Percentiles rank a stretch among this genome's conserved stretches.
phyloP scores from a whole-genome alignment of 1,140 invertebrate genomes.

The Drosophila eugracilis region DNA sequence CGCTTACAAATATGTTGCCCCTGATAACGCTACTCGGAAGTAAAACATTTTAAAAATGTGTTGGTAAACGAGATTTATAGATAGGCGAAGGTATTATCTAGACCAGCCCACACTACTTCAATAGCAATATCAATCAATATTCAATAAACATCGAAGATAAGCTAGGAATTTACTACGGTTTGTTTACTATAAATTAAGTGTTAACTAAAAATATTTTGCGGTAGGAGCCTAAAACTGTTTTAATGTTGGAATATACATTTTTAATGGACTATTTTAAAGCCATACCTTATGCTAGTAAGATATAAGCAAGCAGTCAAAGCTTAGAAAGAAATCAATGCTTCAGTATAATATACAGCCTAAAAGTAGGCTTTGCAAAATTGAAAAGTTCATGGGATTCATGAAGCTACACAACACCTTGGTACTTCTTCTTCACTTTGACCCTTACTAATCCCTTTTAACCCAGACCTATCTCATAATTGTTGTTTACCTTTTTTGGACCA shows the following conservation, averaged over 20 bases:
- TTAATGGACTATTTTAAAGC: background rate
- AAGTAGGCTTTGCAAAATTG: background rate
- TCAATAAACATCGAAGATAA: conserved; percentile 19
- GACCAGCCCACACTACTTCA: background rate
- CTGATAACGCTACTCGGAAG: conserved; percentile 3
- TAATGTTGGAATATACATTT: too few relatives aligned
- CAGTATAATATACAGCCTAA: background rate
- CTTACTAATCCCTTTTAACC: background rate
- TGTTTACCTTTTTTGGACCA: conserved; percentile 50
- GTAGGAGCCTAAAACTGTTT: too few relatives aligned
- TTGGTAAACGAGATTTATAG: conserved; percentile 29
- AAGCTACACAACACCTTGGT: too few relatives aligned
- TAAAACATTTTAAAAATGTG: conserved; percentile 8
- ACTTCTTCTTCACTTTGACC: too few relatives aligned
- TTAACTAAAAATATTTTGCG: too few relatives aligned
- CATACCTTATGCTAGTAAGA: background rate
- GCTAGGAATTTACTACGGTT: background rate
- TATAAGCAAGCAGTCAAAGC: background rate
- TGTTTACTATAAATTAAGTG: too few relatives aligned
- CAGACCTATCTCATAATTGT: conserved; percentile 53
- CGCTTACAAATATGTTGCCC: background rate
- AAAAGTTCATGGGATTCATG: too few relatives aligned
- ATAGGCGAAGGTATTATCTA: conserved; percentile 19
- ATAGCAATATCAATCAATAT: conserved; percentile 23
- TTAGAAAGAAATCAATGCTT: background rate